Evolutionary conservation across 2,113 vertebrate species (phyloP).

Genomic region (Dipodomys merriami): DNA sequence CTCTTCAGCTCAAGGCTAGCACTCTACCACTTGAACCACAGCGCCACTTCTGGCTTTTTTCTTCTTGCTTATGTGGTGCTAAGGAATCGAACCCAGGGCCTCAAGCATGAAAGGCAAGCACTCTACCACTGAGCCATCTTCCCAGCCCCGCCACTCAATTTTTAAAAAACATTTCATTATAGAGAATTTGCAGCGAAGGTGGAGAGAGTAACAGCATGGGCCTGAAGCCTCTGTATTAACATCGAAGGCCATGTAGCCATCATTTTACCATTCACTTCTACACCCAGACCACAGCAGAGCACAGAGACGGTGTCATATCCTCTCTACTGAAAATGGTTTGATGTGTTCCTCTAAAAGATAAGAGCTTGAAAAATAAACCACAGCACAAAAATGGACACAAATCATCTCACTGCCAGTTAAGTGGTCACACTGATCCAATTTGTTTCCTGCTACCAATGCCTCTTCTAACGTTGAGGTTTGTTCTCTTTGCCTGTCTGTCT

Average conservation of each 20-base stretch:
- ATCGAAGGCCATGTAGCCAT: accelerated
- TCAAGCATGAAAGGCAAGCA: no score
- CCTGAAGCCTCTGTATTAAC: not conserved
- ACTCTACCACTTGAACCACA: no score
- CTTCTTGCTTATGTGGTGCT: no score
- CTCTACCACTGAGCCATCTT: no score
- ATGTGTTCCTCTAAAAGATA: not conserved
- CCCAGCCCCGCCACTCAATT: not conserved
- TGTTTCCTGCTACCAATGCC: not conserved
- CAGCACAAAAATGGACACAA: not conserved
- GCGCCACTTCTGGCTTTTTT: no score
- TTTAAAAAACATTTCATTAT: not conserved
- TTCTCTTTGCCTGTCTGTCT: not conserved
- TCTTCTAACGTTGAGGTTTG: not conserved
- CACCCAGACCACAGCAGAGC: not conserved
- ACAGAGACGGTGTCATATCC: no score
- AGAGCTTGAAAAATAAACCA: not conserved
- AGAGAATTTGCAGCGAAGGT: not conserved
- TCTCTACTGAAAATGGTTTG: not conserved
- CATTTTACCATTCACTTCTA: not conserved
- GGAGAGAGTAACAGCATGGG: not conserved
- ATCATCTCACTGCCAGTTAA: not conserved
- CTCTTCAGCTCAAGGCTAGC: no score
- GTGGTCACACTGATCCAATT: not conserved
- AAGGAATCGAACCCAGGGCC: no score